A percentile compares a stretch with the other conserved stretches of the same genome.
phyloP scores from a whole-genome alignment of 2,113 vertebrate species.

The Mesembrinibis cayennensis region DNA sequence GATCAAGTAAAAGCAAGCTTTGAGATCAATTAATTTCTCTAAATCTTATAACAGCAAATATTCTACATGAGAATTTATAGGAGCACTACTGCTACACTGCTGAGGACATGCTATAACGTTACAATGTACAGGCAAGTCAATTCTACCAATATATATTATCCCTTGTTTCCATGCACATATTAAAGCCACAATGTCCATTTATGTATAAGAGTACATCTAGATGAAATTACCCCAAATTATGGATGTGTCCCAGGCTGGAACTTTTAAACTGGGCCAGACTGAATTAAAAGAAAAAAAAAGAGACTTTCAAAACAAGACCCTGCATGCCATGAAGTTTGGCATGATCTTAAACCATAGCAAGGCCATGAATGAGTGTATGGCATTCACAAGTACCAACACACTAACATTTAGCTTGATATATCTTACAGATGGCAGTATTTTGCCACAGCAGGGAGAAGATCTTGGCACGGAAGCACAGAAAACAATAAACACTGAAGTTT shows the following conservation, averaged over 20 bases:
- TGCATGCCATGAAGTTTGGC: background rate
- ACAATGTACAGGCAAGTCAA: background rate
- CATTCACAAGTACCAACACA: background rate
- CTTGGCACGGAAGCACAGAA: conserved; percentile 1
- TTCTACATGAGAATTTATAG: background rate
- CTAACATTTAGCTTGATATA: background rate
- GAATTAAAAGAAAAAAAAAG: background rate
- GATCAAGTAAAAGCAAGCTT: background rate
- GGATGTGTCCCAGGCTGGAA: background rate
- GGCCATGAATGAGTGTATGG: background rate
- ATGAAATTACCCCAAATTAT: background rate
- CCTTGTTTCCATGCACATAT: background rate
- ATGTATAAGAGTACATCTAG: background rate
- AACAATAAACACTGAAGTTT: conserved; percentile 17
- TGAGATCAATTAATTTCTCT: background rate
- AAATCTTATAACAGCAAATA: background rate
- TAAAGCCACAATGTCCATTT: background rate
- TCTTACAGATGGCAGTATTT: conserved; percentile 15
- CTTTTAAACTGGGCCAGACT: background rate
- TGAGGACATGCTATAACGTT: background rate
- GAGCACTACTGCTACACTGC: background rate
- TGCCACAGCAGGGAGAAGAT: background rate
- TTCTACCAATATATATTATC: background rate
- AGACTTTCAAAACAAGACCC: background rate
- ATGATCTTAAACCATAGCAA: background rate